Evolutionary conservation across 2,797 vertebrate genomes (phyloP).

Genomic region (Yasuhikotakia modesta): DNA sequence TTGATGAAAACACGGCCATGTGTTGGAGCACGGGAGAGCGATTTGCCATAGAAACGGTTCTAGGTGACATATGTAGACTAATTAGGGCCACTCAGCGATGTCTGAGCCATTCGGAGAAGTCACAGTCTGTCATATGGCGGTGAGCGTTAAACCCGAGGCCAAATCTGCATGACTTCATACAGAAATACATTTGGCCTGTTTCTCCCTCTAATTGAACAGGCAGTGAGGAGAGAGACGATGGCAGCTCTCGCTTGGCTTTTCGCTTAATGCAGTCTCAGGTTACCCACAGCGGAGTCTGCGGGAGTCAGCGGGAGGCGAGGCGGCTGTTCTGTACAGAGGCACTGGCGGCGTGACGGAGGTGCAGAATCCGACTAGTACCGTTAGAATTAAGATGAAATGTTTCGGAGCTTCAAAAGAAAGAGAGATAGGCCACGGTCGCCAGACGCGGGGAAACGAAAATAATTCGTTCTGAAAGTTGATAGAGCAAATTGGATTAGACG

Average conservation of each 20-base stretch:
- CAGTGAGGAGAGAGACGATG: conserved; percentile 46
- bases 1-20: conserved; percentile 40
- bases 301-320: conserved; percentile 19
- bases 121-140: conserved; percentile 47
- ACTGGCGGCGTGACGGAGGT: background rate
- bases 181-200: conserved; percentile 57
- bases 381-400: conserved; percentile 30
- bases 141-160: conserved; percentile 44
- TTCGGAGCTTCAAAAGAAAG: conserved; percentile 12
- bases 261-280: conserved; percentile 53
- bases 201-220: conserved; percentile 51
- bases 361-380: conserved; percentile 10
- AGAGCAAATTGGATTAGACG: conserved; percentile 50
- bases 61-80: conserved; percentile 52
- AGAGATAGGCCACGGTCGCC: conserved; percentile 22
- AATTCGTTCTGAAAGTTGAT: conserved; percentile 46
- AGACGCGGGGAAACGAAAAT: conserved; percentile 9
- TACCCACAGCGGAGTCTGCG: conserved; percentile 44
- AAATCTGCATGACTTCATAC: conserved; percentile 54
- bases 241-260: conserved; percentile 55
- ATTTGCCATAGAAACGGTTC: conserved; percentile 46
- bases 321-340: conserved; percentile 34
- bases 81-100: conserved; percentile 52
- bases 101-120: conserved; percentile 47
- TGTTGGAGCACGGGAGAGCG: conserved; percentile 16